Percentiles rank a stretch among this genome's conserved stretches.
Evolutionary conservation across 2,797 vertebrate genomes (phyloP).

Genomic region (Coregonus suidteri): DNA sequence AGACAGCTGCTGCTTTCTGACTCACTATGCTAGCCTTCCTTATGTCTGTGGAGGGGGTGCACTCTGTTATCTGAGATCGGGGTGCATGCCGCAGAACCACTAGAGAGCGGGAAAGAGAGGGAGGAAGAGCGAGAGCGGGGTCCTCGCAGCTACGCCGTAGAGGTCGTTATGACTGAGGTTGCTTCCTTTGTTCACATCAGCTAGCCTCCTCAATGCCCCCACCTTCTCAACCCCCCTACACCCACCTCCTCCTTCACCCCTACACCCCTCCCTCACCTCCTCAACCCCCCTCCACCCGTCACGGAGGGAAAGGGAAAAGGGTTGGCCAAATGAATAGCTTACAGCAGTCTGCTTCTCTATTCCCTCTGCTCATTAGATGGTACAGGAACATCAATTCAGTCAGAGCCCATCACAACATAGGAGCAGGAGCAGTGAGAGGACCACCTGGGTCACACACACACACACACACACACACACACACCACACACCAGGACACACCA

Average conservation of each 20-base stretch:
- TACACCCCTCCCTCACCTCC: too few relatives aligned
- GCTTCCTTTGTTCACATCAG: not conserved
- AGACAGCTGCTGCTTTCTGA: not conserved
- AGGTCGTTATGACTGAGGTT: slow-evolving; percentile 7
- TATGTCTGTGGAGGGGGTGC: not conserved
- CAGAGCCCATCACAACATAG: slow-evolving; percentile 46
- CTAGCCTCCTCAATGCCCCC: not conserved
- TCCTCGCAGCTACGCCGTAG: not conserved
- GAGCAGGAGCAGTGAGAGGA: not conserved
- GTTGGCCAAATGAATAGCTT: slow-evolving; percentile 50
- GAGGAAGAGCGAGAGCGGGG: not conserved
- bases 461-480: not conserved
- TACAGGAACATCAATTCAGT: slow-evolving; percentile 64
- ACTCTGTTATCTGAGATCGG: not conserved
- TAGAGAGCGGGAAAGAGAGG: too few relatives aligned
- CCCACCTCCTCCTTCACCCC: not conserved
- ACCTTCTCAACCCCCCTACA: too few relatives aligned
- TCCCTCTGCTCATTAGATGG: slow-evolving; percentile 65
- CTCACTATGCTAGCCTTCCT: not conserved
- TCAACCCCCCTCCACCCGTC: too few relatives aligned
- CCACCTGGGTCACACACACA: not conserved
- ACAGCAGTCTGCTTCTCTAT: slow-evolving; percentile 48
- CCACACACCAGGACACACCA: too few relatives aligned
- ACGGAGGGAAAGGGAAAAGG: not conserved
- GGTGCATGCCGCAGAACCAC: not conserved